These are phyloP conservation scores for Loripinus fragilis DNA, from an alignment of 2,888 invertebrate genomes.

Conservation along the genomic window DNA sequence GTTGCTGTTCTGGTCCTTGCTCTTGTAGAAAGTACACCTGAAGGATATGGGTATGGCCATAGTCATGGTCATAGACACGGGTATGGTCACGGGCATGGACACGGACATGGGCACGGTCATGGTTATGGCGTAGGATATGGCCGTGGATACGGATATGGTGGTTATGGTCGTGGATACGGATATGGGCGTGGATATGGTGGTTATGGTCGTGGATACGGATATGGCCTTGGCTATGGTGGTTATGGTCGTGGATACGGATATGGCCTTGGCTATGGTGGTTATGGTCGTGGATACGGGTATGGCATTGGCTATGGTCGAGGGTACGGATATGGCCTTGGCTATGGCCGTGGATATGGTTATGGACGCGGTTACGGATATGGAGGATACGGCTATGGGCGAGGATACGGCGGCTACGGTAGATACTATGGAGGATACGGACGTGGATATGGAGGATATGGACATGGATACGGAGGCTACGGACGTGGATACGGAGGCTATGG, in stretches of 20 bases:
- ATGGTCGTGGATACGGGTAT: too few relatives aligned
- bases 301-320: too few relatives aligned
- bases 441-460: not conserved
- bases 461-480: not conserved
- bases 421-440: not conserved
- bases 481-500: not conserved
- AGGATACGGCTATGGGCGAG: not conserved
- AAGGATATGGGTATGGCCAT: too few relatives aligned
- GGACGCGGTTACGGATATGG: too few relatives aligned
- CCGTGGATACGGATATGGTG: not conserved
- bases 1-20: not conserved
- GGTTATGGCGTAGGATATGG: too few relatives aligned
- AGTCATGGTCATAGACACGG: too few relatives aligned
- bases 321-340: too few relatives aligned
- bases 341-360: too few relatives aligned
- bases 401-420: not conserved
- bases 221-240: not conserved
- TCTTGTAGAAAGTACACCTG: not conserved
- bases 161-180: not conserved
- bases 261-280: too few relatives aligned
- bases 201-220: not conserved
- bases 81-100: too few relatives aligned
- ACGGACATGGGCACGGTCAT: too few relatives aligned
- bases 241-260: not conserved
- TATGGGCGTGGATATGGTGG: not conserved